Evolutionary conservation across 37 sponge, comb jelly and placozoan species (phyloP).

Genomic region (Dysidea cf. avara): DNA sequence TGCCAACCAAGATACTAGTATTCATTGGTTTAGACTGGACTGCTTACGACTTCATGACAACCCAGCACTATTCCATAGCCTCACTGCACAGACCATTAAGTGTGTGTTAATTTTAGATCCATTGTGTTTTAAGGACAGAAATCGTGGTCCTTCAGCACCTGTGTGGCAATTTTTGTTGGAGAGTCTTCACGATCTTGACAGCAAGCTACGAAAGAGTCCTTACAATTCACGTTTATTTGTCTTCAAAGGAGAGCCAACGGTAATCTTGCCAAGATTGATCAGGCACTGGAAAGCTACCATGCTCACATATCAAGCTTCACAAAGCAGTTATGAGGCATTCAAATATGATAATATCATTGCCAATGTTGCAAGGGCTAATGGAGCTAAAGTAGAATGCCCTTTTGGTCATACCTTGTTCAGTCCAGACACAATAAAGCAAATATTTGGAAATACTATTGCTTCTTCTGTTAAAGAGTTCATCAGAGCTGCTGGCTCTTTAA

Average conservation of each 20-base stretch:
- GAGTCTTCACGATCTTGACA: conserved; percentile 68
- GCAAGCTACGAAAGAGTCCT: conserved; percentile 53
- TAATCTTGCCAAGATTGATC: conserved; percentile 35
- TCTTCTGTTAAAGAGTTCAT: conserved; percentile 58
- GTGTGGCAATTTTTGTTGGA: conserved; percentile 70
- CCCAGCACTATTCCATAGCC: conserved; percentile 63
- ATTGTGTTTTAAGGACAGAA: conserved; percentile 46
- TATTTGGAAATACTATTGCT: conserved; percentile 44
- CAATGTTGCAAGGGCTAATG: conserved; percentile 4
- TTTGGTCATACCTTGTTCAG: conserved; percentile 73
- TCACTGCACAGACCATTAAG: conserved; percentile 18
- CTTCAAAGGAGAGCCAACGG: conserved; percentile 41
- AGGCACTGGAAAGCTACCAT: conserved; percentile 46
- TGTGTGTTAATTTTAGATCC: conserved; percentile 57
- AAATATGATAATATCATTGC: conserved; percentile 61
- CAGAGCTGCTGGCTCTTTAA: no score
- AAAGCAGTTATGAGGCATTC: conserved; percentile 39
- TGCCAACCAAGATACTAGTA: no score
- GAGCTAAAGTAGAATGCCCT: conserved; percentile 13
- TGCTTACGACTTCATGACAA: conserved; percentile 79
- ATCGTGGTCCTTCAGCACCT: conserved; percentile 45
- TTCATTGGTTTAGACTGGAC: conserved; percentile 74
- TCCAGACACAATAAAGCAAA: conserved; percentile 36
- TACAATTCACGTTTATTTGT: no score
- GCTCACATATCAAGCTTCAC: conserved; percentile 62